These are phyloP conservation scores for Drosophila aldrichi DNA, from an alignment of 2,888 invertebrate species.

Conservation along the genomic window DNA sequence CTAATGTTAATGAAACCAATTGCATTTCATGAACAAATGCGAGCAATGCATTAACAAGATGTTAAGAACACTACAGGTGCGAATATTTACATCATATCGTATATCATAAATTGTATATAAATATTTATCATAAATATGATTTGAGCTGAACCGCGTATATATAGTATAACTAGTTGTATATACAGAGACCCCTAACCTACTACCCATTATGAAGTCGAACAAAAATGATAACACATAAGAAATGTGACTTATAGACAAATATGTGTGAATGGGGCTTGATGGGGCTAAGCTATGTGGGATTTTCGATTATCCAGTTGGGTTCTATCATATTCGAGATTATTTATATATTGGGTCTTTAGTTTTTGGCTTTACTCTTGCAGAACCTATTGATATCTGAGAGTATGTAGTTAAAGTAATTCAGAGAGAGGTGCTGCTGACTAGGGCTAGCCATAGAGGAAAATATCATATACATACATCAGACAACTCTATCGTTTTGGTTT, in stretches of 20 bases:
- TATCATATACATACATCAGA: background rate
- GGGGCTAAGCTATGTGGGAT: slow-evolving; percentile 25
- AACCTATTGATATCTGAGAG: background rate
- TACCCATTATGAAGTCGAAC: slow-evolving; percentile 13
- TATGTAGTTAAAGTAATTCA: too few species aligned
- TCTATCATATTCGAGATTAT: slow-evolving; percentile 24
- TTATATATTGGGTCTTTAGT: slow-evolving; percentile 16
- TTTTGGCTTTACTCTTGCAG: slow-evolving; percentile 8
- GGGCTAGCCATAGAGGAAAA: too few species aligned
- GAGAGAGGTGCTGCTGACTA: too few species aligned
- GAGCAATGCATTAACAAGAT: slow-evolving; percentile 24
- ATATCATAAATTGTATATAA: slow-evolving; percentile 32
- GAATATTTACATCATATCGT: slow-evolving; percentile 65
- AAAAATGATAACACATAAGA: background rate
- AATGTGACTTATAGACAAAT: slow-evolving; percentile 14
- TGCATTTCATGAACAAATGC: slow-evolving; percentile 37
- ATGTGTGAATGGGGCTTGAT: slow-evolving; percentile 8
- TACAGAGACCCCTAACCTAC: slow-evolving; percentile 39
- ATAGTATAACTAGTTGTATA: slow-evolving; percentile 38
- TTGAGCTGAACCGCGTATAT: slow-evolving; percentile 44
- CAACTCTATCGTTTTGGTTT: background rate
- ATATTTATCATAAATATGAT: slow-evolving; percentile 35
- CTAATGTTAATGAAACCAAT: slow-evolving; percentile 26
- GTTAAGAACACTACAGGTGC: slow-evolving; percentile 50
- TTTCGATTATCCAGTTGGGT: background rate